A percentile compares a stretch with the other conserved stretches of the same genome.
These are phyloP conservation scores for Dasysyrphus tricinctus DNA, from an alignment of 2,888 invertebrate species.

Conservation along the genomic window DNA sequence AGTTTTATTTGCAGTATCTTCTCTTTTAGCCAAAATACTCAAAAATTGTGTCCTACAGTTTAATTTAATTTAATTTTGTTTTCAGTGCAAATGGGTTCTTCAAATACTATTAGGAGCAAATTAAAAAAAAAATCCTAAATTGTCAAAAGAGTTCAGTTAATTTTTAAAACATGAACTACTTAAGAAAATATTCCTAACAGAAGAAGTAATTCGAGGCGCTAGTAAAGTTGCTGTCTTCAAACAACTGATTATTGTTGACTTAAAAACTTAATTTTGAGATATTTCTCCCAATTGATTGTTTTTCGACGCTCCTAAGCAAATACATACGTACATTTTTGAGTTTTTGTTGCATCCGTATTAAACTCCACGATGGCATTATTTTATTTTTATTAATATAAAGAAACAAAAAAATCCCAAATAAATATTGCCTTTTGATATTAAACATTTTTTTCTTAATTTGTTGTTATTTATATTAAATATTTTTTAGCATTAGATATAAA, in stretches of 20 bases:
- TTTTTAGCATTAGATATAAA: conserved; percentile 22
- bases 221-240: too few species aligned
- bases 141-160: too few species aligned
- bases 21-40: conserved; percentile 6
- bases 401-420: conserved; percentile 59
- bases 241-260: too few species aligned
- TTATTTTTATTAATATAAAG: conserved; percentile 29
- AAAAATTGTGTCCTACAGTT: neutral
- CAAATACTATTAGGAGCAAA: neutral
- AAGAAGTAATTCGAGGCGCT: too few species aligned
- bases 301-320: conserved; percentile 19
- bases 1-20: neutral
- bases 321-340: neutral
- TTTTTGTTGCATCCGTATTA: neutral
- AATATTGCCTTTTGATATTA: conserved; percentile 63
- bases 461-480: conserved; percentile 65
- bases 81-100: neutral
- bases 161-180: too few species aligned
- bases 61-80: neutral
- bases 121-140: too few species aligned
- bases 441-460: conserved; percentile 30
- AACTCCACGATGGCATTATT: conserved; percentile 63
- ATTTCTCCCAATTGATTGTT: neutral
- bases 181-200: too few species aligned
- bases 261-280: too few species aligned